Evolutionary conservation across 2,113 vertebrate species (phyloP).

Genomic region (Ibidorhyncha struthersii): DNA sequence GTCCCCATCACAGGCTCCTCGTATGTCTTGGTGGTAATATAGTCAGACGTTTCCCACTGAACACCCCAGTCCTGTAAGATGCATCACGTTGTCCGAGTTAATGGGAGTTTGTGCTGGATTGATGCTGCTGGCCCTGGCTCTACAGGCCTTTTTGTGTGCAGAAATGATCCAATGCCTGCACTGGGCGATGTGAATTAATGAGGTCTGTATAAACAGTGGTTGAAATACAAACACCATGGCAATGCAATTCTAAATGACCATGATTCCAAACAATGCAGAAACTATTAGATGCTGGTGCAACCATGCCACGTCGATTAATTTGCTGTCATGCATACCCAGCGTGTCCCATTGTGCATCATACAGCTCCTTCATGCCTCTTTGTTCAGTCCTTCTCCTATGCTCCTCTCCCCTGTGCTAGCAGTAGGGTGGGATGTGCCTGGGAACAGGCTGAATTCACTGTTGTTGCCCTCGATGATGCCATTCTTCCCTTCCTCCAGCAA

Average conservation of each 20-base stretch:
- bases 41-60: background rate
- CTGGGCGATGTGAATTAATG: background rate
- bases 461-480: background rate
- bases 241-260: background rate
- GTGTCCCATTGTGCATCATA: background rate
- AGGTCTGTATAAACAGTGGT: background rate
- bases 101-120: background rate
- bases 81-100: background rate
- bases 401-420: background rate
- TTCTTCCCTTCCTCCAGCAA: conserved; percentile 29
- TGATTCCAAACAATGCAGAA: background rate
- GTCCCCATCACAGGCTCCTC: background rate
- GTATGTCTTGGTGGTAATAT: background rate
- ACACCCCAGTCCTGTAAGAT: background rate
- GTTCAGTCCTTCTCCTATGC: background rate
- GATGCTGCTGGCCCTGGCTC: background rate
- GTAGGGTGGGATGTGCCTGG: background rate
- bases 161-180: background rate
- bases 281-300: background rate
- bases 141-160: background rate
- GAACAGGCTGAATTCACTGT: background rate
- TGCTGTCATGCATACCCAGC: background rate
- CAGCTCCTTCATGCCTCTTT: background rate
- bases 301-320: background rate
- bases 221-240: background rate